Conservation (phyloP, 2,113 vertebrate species). For the Tapirus terrestris region DNA sequence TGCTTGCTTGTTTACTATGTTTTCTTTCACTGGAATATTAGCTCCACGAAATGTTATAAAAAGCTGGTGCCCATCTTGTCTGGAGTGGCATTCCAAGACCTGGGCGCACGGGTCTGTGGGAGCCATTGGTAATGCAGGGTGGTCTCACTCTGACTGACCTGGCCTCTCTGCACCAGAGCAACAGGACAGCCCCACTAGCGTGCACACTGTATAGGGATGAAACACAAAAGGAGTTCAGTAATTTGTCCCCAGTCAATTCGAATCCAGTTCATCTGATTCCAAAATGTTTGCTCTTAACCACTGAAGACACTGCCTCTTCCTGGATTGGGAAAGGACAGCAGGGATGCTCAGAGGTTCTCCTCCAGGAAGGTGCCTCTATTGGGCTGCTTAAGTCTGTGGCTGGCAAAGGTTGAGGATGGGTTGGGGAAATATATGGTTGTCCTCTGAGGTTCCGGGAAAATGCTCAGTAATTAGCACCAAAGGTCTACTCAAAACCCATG, state of each 20-base stretch:
- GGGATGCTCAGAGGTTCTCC: not conserved
- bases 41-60: not conserved
- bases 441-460: not conserved
- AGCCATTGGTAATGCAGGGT: fast-evolving
- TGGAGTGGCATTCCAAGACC: not conserved
- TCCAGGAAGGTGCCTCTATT: fast-evolving
- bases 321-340: not conserved
- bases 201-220: not conserved
- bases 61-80: not conserved
- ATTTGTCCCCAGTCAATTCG: not conserved
- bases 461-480: not conserved
- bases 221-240: not conserved
- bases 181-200: not conserved
- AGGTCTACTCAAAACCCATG: not conserved
- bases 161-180: not conserved
- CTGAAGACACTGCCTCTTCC: not conserved
- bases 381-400: not conserved
- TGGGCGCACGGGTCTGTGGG: fast-evolving
- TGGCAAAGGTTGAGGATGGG: not conserved
- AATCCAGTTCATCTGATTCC: not conserved
- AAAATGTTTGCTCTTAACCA: not conserved
- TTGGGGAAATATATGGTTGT: not conserved
- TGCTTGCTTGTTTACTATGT: not conserved
- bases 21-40: not conserved
- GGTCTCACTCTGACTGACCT: not conserved